Base-by-base conservation (phyloP, 2,113 vertebrate genomes). In the Neofelis nebulosa region DNA sequence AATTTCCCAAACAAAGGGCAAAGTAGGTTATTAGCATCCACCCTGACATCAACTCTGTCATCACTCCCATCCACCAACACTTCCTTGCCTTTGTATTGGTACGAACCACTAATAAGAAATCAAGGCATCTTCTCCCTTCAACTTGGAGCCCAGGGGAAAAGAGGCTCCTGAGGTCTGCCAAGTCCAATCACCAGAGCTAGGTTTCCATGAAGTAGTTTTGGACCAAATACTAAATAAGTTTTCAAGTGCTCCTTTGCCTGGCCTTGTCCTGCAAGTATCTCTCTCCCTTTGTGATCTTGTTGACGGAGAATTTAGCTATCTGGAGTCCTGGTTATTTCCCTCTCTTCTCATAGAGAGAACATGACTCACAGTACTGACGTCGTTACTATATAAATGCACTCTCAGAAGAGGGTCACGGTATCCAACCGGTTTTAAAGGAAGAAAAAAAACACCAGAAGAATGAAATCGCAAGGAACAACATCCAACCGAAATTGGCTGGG, bases 171-270 rank as follows among this genome's bases (percentile, higher is more conserved):
- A 83, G 55, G 33, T 69, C n/a, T 91, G n/a, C 79, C 95, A 94
- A 86, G 50, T 41, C 65, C 38, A 78, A 41, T 61, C 57, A 74
- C 52, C 73, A 93, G 79, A 69, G 36, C 63, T 65, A 3, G 45
- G 38, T 66, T 81, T 93, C 65, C 38, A 90, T 10, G 0, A 79
- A 74, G 25, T 2, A 68, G 52, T 85, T 96, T 52, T 21, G 45
- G 50, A n/a, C 69, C 66, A 89, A 98, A 89, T 45, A 68, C 29
- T 76, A 23, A 13, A 23, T 79, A 15, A 19, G 25, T 38, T 76
- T 66, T 82, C 33, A 94, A 95, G 89, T 15, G 38, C n/a, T 76
- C 71, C 81, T 68, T 57, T 73, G 61, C 78, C 89, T 97, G 89
- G 41, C n/a, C 96, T 69, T 76, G 25, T 82, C 57, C 38, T 94